Evolutionary conservation across 2,888 invertebrate genomes (phyloP).

Genomic region (Sinelater perroti): DNA sequence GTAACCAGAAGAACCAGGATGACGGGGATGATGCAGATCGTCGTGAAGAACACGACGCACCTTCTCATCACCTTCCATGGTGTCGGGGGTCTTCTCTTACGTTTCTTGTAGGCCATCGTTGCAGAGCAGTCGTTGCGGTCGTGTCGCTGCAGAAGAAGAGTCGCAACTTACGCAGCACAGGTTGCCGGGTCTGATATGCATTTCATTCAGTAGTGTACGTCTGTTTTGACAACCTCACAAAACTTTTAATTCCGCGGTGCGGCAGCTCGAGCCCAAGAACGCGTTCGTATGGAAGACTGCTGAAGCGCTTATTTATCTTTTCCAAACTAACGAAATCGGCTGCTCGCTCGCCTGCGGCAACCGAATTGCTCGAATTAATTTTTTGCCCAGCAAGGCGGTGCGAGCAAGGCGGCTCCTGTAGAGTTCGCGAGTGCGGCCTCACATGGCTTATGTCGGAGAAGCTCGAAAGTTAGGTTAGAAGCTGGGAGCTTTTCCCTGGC

Average conservation of each 20-base stretch:
- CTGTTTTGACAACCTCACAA: background rate
- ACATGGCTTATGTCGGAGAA: no score
- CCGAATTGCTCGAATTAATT: no score
- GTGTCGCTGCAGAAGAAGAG: slow-evolving; percentile 4
- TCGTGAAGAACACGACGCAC: slow-evolving; percentile 69
- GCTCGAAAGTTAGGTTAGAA: slow-evolving; percentile 36
- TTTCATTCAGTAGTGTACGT: slow-evolving; percentile 32
- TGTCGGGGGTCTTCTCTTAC: slow-evolving; percentile 56
- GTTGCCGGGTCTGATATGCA: slow-evolving; percentile 27
- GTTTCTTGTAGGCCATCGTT: slow-evolving; percentile 34
- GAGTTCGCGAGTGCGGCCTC: no score
- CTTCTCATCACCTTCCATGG: slow-evolving; percentile 62
- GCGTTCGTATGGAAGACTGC: slow-evolving; percentile 36
- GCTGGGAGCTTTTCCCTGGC: slow-evolving; percentile 16
- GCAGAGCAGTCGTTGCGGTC: slow-evolving; percentile 1
- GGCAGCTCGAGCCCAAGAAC: no score
- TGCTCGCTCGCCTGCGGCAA: no score
- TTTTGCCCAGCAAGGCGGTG: no score
- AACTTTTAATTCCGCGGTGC: no score
- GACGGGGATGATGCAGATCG: slow-evolving; percentile 68
- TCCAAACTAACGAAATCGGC: slow-evolving; percentile 8
- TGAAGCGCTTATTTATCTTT: no score
- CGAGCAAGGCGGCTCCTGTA: no score
- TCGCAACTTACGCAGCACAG: slow-evolving; percentile 18
- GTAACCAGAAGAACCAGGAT: slow-evolving; percentile 69